Conservation (phyloP, 2,113 vertebrate species). For the Sylvietta virens region DNA sequence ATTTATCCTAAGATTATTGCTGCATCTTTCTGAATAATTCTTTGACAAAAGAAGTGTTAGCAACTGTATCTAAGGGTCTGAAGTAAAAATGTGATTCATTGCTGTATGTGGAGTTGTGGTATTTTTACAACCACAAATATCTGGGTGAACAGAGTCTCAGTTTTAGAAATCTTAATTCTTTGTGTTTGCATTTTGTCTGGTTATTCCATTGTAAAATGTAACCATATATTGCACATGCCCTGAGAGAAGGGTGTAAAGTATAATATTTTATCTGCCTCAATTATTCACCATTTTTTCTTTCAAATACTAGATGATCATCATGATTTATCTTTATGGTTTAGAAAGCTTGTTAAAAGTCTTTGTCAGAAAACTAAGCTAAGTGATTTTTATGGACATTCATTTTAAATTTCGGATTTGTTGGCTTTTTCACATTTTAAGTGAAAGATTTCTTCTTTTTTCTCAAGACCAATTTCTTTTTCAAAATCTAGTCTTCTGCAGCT, state of each 20-base stretch:
- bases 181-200: background rate
- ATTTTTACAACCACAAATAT: background rate
- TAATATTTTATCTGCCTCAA: background rate
- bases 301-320: background rate
- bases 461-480: background rate
- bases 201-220: background rate
- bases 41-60: background rate
- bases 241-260: background rate
- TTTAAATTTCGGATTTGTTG: background rate
- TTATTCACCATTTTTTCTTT: background rate
- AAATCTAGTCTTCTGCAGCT: background rate
- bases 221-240: background rate
- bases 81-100: background rate
- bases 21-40: background rate
- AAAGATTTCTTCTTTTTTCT: background rate
- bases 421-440: background rate
- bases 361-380: background rate
- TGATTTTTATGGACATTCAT: background rate
- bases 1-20: background rate
- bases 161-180: background rate
- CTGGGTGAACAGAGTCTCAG: background rate
- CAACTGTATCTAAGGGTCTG: background rate
- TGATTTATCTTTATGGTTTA: background rate
- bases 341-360: background rate
- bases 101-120: background rate